Conservation (phyloP, 2,888 invertebrate genomes). For the Argyresthia goedartella region DNA sequence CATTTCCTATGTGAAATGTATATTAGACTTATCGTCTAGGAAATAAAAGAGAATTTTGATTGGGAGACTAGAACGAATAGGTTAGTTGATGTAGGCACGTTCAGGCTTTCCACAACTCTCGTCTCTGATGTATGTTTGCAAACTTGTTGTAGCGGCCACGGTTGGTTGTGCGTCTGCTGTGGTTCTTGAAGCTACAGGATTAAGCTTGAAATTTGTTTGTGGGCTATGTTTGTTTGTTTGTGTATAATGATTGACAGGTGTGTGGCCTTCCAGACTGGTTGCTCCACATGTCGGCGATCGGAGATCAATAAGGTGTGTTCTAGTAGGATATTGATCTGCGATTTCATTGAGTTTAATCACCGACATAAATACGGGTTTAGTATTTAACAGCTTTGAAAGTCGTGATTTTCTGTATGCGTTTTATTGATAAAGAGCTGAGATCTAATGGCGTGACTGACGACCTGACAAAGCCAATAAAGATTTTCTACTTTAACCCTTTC, state of each 20-base stretch:
- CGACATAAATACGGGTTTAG: no score
- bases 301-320: neutral
- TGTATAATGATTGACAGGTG: neutral
- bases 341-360: neutral
- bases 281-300: neutral
- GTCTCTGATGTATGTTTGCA: neutral
- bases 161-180: neutral
- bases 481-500: no score
- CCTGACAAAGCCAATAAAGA: no score
- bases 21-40: no score
- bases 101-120: conserved; percentile 8
- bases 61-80: neutral
- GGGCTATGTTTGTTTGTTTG: neutral
- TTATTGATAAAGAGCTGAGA: no score
- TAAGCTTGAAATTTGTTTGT: neutral
- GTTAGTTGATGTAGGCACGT: neutral
- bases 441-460: no score
- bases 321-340: conserved; percentile 2
- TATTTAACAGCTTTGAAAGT: no score
- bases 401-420: no score
- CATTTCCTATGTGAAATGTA: neutral
- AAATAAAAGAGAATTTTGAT: no score
- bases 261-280: neutral
- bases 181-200: neutral
- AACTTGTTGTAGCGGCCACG: neutral